These are phyloP conservation scores for Pristionchus maxplancki DNA, from an alignment of 2,888 invertebrate species.

Conservation along the genomic window DNA sequence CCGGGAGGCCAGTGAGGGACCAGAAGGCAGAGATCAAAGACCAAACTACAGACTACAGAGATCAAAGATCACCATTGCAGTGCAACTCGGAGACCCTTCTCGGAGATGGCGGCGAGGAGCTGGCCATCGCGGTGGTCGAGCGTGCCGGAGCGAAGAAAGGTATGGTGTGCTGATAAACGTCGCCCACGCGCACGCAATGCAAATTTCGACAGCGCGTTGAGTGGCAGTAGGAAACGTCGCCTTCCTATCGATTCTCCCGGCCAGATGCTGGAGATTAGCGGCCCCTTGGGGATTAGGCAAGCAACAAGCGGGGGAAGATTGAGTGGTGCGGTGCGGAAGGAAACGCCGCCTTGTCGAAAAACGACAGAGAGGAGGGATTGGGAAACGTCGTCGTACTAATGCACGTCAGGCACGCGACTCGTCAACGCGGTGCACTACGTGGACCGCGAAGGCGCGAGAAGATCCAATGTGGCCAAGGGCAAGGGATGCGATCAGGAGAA, in stretches of 20 bases:
- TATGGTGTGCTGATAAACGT: conserved; percentile 37
- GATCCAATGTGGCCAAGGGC: conserved; percentile 53
- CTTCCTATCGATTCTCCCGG: neutral
- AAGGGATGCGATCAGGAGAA: conserved; percentile 23
- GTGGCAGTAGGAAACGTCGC: conserved; percentile 3
- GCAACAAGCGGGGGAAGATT: neutral
- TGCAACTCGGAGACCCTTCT: conserved; percentile 1
- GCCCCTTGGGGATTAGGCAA: neutral
- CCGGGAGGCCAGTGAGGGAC: neutral
- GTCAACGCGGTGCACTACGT: conserved; percentile 61
- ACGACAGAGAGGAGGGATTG: neutral
- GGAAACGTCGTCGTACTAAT: conserved; percentile 1
- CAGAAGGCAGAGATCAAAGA: neutral
- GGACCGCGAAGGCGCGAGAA: conserved; percentile 57
- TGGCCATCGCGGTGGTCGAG: conserved; percentile 39
- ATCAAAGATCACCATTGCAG: conserved; percentile 20
- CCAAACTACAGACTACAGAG: neutral
- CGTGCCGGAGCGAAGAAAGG: conserved; percentile 9
- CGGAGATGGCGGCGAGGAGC: conserved; percentile 24
- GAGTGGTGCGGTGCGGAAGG: neutral
- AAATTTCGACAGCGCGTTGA: neutral
- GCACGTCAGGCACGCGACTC: conserved; percentile 40
- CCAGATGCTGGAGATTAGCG: conserved; percentile 33
- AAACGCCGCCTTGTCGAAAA: neutral
- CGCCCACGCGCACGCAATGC: conserved; percentile 2